Base-by-base conservation (phyloP, 2,113 vertebrate genomes). In the Lota lota region DNA sequence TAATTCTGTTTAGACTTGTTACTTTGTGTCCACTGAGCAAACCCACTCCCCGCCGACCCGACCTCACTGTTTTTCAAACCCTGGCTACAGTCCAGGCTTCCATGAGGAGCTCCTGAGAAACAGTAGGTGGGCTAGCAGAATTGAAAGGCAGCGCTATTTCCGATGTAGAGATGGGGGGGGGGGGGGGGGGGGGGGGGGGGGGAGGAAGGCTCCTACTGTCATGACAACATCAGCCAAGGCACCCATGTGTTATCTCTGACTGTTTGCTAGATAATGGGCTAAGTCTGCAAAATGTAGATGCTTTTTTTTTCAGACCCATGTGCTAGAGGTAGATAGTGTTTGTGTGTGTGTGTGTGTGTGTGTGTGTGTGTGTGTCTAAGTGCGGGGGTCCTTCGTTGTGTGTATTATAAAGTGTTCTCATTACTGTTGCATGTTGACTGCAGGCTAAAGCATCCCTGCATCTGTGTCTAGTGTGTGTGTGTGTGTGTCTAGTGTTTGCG, bases 401-500 rank as follows among this genome's bases (percentile, higher is more conserved):
- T 33, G 24, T 33, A n/a, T 33, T 33, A 33, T 33, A 62, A 18
- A 18, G 4, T 16, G 58, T 56, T 21, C 15, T 36, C 54, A n/a
- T 51, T n/a, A 36, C 22, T 24, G 50, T 19, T 69, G 8, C 20
- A 7, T 59, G 47, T 18, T 69, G 59, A 66, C 66, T 63, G 1
- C 0, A 0, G 64, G 73, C 63, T 51, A 16, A 21, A 18, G 12
- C 14, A 4, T 57, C 67, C 72, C 54, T 50, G 18, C 18, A 19
- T 28, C 47, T 16, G 11, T 21, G 15, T 66, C 15, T 54, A 18
- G 2, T 33, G 28, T 33, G 28, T 33, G 28, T 33, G 28, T 33
- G 28, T 33, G 28, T 33, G 28, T 33, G 28, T 19, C 16, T 18
- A 22, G 22, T 68, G 68, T 69, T 79, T 15, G 40, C 5, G 17